Evolutionary conservation across 2,113 vertebrate genomes (phyloP).

Genomic region (Oncorhynchus clarkii): DNA sequence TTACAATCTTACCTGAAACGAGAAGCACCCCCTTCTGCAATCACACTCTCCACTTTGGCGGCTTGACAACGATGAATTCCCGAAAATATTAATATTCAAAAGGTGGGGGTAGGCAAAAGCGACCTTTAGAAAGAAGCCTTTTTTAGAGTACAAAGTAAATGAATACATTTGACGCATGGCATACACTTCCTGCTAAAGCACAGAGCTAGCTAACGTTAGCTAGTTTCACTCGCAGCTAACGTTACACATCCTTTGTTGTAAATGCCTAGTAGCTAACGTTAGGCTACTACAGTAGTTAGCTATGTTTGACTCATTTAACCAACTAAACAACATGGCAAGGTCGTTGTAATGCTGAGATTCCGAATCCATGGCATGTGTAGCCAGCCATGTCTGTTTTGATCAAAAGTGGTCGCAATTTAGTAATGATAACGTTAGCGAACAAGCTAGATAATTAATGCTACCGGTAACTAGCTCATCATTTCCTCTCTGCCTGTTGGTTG

Average conservation of each 20-base stretch:
- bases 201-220: too few species aligned
- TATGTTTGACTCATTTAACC: too few species aligned
- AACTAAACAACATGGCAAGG: too few species aligned
- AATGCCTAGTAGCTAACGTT: background rate
- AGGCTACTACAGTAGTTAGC: too few species aligned
- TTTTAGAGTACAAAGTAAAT: slow-evolving; percentile 1
- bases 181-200: too few species aligned
- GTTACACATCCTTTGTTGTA: background rate
- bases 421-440: background rate
- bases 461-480: too few species aligned
- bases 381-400: background rate
- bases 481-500: background rate
- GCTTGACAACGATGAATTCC: slow-evolving; percentile 99
- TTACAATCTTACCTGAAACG: slow-evolving; percentile 86
- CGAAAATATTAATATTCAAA: slow-evolving; percentile 97
- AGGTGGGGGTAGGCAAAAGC: slow-evolving; percentile 88
- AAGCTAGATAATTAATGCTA: background rate
- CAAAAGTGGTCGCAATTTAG: background rate
- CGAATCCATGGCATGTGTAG: background rate
- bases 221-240: background rate
- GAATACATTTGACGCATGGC: too few species aligned
- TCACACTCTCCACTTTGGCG: slow-evolving; percentile 99
- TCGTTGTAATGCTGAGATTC: background rate
- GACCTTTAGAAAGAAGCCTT: slow-evolving; percentile 69
- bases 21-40: slow-evolving; percentile 99